A percentile compares a stretch with the other conserved stretches of the same genome.
These are phyloP conservation scores for Tetramorium parvispinum DNA, from an alignment of 1,140 invertebrate genomes.

Conservation along the genomic window DNA sequence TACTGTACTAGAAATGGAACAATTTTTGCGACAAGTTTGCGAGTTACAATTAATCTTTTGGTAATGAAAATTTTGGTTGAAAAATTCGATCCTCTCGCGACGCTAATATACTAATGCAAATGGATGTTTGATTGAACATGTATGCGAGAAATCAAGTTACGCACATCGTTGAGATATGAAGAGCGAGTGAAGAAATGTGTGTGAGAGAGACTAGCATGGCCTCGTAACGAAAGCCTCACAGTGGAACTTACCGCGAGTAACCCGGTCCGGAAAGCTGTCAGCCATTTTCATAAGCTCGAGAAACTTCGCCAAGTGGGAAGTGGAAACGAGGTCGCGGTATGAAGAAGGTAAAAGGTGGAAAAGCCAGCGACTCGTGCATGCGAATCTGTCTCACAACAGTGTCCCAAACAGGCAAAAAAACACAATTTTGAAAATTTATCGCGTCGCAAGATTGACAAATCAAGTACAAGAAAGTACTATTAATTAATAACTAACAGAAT, in stretches of 20 bases:
- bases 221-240: constrained; percentile 51
- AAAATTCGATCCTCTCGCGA: background rate
- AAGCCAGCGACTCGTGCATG: constrained; percentile 32
- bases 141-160: constrained; percentile 34
- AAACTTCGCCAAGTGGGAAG: constrained; percentile 64
- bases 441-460: background rate
- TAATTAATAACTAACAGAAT: constrained; percentile 15
- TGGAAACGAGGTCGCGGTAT: constrained; percentile 59
- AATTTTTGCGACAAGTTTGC: background rate
- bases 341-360: constrained; percentile 56
- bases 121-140: background rate
- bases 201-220: background rate
- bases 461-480: background rate
- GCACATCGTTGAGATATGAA: constrained; percentile 39
- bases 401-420: constrained; percentile 14
- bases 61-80: background rate
- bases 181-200: constrained; percentile 19
- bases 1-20: background rate
- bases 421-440: background rate
- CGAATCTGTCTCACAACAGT: constrained; percentile 14
- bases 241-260: constrained; percentile 66
- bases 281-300: constrained; percentile 72
- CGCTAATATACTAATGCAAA: background rate
- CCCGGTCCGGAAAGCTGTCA: constrained; percentile 67
- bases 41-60: background rate